Evolutionary conservation across 2,797 vertebrate genomes (phyloP), one percentile per base, ranked within the genome.

Genomic region (Dallia pectoralis): DNA sequence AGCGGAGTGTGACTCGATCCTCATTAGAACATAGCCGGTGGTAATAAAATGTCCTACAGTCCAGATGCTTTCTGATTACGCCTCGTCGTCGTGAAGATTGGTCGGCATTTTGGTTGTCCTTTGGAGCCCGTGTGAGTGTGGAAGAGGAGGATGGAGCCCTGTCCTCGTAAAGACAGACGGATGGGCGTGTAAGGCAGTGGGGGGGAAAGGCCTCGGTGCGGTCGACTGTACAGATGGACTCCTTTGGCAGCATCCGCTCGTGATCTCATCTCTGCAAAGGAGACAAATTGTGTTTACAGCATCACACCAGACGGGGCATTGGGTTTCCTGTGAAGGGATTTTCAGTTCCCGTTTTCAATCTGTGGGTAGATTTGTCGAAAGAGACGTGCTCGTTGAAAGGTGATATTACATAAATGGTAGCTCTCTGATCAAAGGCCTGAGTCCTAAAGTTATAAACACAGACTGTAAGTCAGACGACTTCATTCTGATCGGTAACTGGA

Each of bases 201-300:
- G 61, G 1, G 61, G 15, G 14, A 6, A 30, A 63, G 29, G 61
- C 61, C 15, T 30, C 29, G 11, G 27, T 63, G 61, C 53, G n/a
- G 25, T 27, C 53, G 25, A 59, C 53, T 59, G 61, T 29, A 63
- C 61, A 67, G 64, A 67, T 67, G 64, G 64, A 44, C 33, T 66
- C 19, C 19, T 33, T 40, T 36, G 64, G 64, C 64, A 36, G 64
- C 64, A n/a, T 67, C 33, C n/a, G 33, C 11, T 40, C 44, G 44
- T 67, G 32, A 67, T 36, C 64, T 67, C 64, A 67, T 67, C 32
- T 67, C 33, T 22, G 33, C 64, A n/a, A 67, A 40, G 25, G 19
- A 8, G 33, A 67, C 19, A 44, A 67, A 33, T 40, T 33, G 44
- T 44, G 44, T 67, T 67, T 36, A 12, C 64, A 15, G 64, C 16